Base-by-base conservation (phyloP, 1,140 invertebrate species). In the Argopecten irradians region DNA sequence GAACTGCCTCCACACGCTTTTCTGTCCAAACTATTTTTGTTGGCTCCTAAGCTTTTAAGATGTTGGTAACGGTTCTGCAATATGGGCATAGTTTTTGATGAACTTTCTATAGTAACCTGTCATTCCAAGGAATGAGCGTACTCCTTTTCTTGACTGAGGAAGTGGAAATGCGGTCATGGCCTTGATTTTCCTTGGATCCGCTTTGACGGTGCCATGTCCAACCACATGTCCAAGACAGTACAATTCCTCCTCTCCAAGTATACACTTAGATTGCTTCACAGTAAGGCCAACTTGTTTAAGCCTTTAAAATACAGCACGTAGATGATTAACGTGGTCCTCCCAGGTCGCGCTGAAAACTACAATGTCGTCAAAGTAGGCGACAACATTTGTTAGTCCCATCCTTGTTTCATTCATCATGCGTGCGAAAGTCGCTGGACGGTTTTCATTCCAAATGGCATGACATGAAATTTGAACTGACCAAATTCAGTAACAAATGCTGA, bases 171-270 rank as follows among this genome's bases (percentile, higher is more conserved):
- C 43, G 19, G 32, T 34, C 16, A 88, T 41, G 11, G 87, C 87
- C 34, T 82, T 82, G 3, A 88, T 34, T 85, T 88, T 88, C 3
- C 22, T 13, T 16, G 28, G 33, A 36, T 88, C 34, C 28, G 87
- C 32, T 88, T 55, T 34, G 34, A 88, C 36, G 0, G 19, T 32
- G 16, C 46, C 87, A 82, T 86, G 32, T 28, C 2, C 86, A 86
- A 86, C 86, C 19, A 82, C 33, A 19, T 86, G 86, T 14, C 41
- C 55, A 11, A 91, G 39, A 86, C 89, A 91, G 14, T 39, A 28
- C n/a, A 43, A 19, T 84, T 36, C 34, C 34, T 19, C 11, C n/a
- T 84, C 14, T 32, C 34, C n/a, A n/a, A n/a, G n/a, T n/a, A n/a
- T n/a, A n/a, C n/a, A n/a, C n/a, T n/a, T n/a, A n/a, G n/a, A n/a